Evolutionary conservation across 1,140 invertebrate genomes (phyloP).

Genomic region (Calliopsis andreniformis): DNA sequence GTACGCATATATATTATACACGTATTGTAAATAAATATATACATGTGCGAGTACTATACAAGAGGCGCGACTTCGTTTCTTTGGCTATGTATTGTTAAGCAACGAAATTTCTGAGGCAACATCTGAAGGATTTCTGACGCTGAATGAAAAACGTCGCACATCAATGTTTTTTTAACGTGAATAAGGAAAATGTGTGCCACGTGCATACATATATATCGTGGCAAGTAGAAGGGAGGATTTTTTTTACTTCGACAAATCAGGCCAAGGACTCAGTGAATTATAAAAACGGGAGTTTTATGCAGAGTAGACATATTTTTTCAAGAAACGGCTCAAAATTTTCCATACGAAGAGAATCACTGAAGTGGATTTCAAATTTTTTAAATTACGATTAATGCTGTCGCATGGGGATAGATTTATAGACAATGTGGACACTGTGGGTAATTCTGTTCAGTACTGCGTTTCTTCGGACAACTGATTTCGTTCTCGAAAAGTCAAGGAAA

Average conservation of each 20-base stretch:
- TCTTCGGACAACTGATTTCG: neutral
- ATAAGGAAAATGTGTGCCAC: neutral
- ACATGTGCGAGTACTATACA: conserved; percentile 4
- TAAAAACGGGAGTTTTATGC: neutral
- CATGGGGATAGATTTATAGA: conserved; percentile 6
- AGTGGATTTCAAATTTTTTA: too few species aligned
- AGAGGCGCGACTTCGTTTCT: conserved; percentile 23
- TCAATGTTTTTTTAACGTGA: conserved; percentile 30
- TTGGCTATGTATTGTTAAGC: conserved; percentile 44
- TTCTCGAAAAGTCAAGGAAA: neutral
- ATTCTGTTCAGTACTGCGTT: neutral
- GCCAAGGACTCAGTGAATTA: neutral
- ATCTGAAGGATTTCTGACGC: conserved; percentile 1
- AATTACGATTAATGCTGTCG: neutral
- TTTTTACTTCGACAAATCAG: conserved; percentile 12
- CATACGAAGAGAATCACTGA: too few species aligned
- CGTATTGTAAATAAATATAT: conserved; percentile 8
- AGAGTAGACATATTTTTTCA: neutral
- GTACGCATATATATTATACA: conserved; percentile 19
- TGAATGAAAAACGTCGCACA: conserved; percentile 8
- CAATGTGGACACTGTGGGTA: neutral
- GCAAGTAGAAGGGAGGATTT: neutral
- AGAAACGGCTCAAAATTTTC: neutral
- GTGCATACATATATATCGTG: neutral
- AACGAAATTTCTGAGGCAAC: conserved; percentile 53